Conservation (phyloP, 2,113 vertebrate species). For the Athene cunicularia region DNA sequence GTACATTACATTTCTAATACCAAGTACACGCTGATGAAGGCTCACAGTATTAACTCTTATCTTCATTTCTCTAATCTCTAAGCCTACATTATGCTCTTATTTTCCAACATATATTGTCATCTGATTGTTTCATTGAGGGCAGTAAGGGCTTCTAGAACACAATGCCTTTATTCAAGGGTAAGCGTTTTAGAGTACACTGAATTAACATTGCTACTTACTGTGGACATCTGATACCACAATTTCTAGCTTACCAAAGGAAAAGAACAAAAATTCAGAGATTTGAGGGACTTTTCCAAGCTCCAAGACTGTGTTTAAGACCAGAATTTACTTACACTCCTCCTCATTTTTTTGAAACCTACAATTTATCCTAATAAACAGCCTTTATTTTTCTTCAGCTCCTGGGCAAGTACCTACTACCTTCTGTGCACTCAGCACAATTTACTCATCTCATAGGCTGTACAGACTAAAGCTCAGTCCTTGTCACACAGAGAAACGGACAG, state of each 20-base stretch:
- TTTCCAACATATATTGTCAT: not conserved
- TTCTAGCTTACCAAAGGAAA: not conserved
- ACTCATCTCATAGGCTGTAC: rapidly evolving
- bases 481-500: not conserved
- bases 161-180: not conserved
- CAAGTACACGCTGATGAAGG: not conserved
- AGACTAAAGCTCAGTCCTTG: not conserved
- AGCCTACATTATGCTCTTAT: not conserved
- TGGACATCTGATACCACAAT: not conserved
- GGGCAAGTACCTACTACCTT: not conserved
- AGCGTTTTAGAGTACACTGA: not conserved
- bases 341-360: not conserved
- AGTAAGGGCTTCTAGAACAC: not conserved
- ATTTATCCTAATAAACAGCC: not conserved
- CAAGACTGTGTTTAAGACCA: not conserved
- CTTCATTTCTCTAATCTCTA: not conserved
- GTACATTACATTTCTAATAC: not conserved
- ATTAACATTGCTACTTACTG: not conserved
- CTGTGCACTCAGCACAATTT: not conserved
- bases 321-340: not conserved
- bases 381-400: not conserved
- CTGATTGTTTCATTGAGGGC: not conserved
- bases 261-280: not conserved
- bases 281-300: not conserved
- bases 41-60: not conserved